These are phyloP conservation scores for Smithornis capensis DNA, from an alignment of 2,113 vertebrate genomes.

Conservation along the genomic window DNA sequence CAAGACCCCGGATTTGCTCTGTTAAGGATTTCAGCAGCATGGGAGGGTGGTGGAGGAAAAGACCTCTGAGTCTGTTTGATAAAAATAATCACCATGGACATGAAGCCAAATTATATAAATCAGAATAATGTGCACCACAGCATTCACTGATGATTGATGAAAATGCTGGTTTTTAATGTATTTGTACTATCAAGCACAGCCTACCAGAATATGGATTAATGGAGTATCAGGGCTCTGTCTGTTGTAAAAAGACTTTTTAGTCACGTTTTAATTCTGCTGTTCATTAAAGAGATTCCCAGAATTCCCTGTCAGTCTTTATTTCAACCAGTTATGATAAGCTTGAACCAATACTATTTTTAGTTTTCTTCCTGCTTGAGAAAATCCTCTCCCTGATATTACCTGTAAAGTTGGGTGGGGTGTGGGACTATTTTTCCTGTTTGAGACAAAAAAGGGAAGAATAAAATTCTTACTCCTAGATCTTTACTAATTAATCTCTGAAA, in stretches of 20 bases:
- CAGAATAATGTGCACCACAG: not conserved
- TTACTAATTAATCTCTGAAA: not conserved
- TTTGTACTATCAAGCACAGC: not conserved
- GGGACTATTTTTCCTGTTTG: not conserved
- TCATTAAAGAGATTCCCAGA: conserved; percentile 13
- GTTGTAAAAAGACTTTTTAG: not conserved
- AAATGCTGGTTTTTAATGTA: not conserved
- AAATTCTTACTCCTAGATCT: not conserved
- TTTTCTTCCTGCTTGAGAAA: not conserved
- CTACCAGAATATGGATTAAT: not conserved
- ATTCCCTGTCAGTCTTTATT: not conserved
- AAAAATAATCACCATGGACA: not conserved
- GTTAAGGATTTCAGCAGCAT: not conserved
- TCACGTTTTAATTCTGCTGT: not conserved
- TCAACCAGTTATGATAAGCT: not conserved
- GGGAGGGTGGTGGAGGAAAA: not conserved
- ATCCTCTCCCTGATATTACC: not conserved
- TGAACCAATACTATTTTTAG: not conserved
- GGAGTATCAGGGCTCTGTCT: not conserved
- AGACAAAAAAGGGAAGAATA: not conserved
- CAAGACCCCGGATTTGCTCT: not conserved
- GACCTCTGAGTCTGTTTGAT: not conserved
- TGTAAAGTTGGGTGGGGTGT: not conserved
- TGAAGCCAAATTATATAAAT: not conserved
- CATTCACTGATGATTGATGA: not conserved